Evolutionary conservation across 1,140 invertebrate genomes (phyloP).

Genomic region (Bradysia coprophila): DNA sequence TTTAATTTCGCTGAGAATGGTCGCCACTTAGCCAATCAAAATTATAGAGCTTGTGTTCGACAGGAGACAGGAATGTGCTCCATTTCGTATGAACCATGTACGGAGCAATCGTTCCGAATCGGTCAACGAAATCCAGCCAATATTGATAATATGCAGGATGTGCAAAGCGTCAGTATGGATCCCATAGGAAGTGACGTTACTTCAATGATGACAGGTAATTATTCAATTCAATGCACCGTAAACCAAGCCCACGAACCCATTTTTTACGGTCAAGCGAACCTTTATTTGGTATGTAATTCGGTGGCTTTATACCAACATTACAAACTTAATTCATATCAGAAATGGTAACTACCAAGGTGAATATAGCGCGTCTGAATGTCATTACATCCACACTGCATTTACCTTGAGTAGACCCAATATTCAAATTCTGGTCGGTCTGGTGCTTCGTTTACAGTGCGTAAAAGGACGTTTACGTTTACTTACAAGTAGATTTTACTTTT

Average conservation of each 20-base stretch:
- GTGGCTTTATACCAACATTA: too few species aligned
- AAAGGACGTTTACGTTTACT: too few species aligned
- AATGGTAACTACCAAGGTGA: too few species aligned
- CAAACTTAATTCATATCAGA: too few species aligned
- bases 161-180: not conserved
- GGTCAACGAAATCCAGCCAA: constrained; percentile 28
- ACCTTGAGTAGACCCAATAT: too few species aligned
- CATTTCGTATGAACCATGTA: constrained; percentile 55
- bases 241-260: not conserved
- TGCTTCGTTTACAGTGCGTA: too few species aligned
- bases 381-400: too few species aligned
- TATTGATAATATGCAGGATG: constrained; percentile 7
- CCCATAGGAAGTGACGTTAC: not conserved
- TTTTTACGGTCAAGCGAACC: too few species aligned
- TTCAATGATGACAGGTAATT: not conserved
- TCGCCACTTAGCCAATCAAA: constrained; percentile 53
- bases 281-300: too few species aligned
- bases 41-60: constrained; percentile 57
- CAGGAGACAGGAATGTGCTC: constrained; percentile 51
- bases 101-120: constrained; percentile 55
- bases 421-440: too few species aligned
- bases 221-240: not conserved
- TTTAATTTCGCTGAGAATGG: constrained; percentile 67
- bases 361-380: too few species aligned
- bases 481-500: not conserved